Evolutionary conservation across 2,888 invertebrate species (phyloP), one percentile per base, ranked within the genome.

Genomic region (Zaprionus bogoriensis): DNA sequence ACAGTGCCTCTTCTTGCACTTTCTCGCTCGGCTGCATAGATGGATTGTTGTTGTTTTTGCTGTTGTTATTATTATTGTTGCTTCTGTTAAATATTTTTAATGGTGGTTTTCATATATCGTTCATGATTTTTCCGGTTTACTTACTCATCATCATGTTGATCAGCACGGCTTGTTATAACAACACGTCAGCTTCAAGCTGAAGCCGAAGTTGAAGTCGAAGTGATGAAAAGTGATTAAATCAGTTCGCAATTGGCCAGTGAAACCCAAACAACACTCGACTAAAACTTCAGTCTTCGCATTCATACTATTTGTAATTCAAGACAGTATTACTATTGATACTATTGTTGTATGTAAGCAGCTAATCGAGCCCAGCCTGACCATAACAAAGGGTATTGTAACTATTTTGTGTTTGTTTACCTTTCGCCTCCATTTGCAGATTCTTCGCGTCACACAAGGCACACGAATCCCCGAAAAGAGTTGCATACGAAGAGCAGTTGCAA

Each of bases 401-500:
- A 39, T 20, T 20, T 22, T 6, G n/a, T 22, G 2, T 12, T 38
- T 39, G n/a, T 20, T 22, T 22, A 22, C n/a, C 4, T 41, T 22
- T 41, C 14, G 58, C 22, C 6, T 45, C 59, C 14, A 38, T 19
- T 61, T 77, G 20, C 86, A 81, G 81, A 79, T 85, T 85, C 61
- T 74, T 65, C 64, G 51, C 63, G 63, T 77, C 65, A 42, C 60
- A 67, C 38, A 41, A 41, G 66, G 66, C 67, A 74, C 77, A 64
- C 81, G 60, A 68, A 65, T 69, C 62, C n/a, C 7, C 67, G 57
- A 38, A 20, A 51, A 63, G 63, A 75, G 70, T 74, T 69, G 76
- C 79, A 69, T 73, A 63, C 54, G 64, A 70, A 52, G 54, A 74
- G 64, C 62, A 59, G 48, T 67, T 55, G 74, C 84, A 86, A 86